These are phyloP conservation scores for Liopterus haemorrhoidalis DNA, from an alignment of 2,888 invertebrate genomes.

Conservation along the genomic window DNA sequence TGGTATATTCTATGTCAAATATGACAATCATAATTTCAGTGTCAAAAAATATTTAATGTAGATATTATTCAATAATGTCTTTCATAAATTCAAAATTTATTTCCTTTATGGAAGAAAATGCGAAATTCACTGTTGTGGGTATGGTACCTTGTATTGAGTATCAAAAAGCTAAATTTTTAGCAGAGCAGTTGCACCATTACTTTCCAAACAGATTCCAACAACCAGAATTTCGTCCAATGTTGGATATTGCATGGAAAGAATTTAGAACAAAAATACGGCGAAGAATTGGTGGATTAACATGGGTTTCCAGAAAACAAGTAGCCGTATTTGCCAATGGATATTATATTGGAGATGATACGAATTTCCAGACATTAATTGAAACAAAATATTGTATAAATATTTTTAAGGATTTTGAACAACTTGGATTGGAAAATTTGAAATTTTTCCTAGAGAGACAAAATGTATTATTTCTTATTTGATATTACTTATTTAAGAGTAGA, in stretches of 20 bases:
- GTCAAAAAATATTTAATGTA: too few species aligned
- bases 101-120: too few species aligned
- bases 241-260: conserved; percentile 42
- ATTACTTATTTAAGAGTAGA: too few species aligned
- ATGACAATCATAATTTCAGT: too few species aligned
- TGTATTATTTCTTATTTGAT: conserved; percentile 37
- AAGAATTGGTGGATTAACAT: conserved; percentile 47
- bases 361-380: conserved; percentile 47
- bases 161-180: conserved; percentile 40
- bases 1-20: too few species aligned
- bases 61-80: too few species aligned
- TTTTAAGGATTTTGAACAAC: conserved; percentile 46
- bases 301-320: conserved; percentile 46
- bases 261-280: conserved; percentile 38
- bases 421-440: conserved; percentile 46
- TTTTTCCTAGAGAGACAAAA: conserved; percentile 45
- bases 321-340: conserved; percentile 49
- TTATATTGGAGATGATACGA: conserved; percentile 51
- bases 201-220: conserved; percentile 37
- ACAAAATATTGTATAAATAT: conserved; percentile 47
- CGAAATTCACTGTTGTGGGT: conserved; percentile 38
- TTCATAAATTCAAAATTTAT: too few species aligned
- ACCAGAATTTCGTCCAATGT: conserved; percentile 40
- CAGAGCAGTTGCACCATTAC: conserved; percentile 35
- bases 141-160: conserved; percentile 38